These are phyloP conservation scores for Tichodroma muraria DNA, from an alignment of 2,113 vertebrate species.

Conservation along the genomic window DNA sequence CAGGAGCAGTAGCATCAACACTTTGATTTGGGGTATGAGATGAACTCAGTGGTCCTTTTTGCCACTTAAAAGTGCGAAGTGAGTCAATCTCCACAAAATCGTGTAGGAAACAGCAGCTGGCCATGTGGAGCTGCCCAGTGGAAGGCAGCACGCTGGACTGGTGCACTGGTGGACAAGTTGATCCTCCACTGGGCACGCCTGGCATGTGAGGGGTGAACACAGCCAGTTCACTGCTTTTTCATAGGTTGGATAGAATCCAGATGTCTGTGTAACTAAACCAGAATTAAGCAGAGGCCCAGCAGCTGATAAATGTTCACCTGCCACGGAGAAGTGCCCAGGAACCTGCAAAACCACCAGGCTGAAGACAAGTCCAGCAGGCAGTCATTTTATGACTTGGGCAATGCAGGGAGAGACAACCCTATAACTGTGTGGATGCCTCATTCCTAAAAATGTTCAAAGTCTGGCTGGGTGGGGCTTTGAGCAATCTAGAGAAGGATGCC, in stretches of 20 bases:
- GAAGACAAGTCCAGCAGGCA: not conserved
- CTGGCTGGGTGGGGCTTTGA: not conserved
- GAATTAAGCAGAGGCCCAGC: not conserved
- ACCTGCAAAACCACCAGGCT: not conserved
- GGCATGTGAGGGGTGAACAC: not conserved
- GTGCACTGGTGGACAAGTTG: not conserved
- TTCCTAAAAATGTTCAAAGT: not conserved
- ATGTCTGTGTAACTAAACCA: not conserved
- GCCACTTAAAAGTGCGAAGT: not conserved
- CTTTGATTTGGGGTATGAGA: not conserved
- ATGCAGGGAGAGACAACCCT: not conserved
- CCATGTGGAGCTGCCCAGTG: not conserved
- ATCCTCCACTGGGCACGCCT: not conserved
- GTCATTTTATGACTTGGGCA: not conserved
- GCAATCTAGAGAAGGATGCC: not conserved
- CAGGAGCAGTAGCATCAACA: not conserved
- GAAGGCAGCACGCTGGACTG: not conserved
- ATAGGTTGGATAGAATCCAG: not conserved
- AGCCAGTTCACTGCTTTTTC: not conserved
- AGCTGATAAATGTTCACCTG: not conserved
- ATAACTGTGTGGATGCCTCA: not conserved
- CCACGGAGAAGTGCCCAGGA: not conserved
- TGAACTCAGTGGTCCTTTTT: not conserved
- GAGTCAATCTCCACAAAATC: not conserved
- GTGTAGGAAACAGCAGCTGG: not conserved